Evolutionary conservation across 2,797 vertebrate species (phyloP), one percentile per base, ranked within the genome.

Genomic region (Hemibagrus guttatus): DNA sequence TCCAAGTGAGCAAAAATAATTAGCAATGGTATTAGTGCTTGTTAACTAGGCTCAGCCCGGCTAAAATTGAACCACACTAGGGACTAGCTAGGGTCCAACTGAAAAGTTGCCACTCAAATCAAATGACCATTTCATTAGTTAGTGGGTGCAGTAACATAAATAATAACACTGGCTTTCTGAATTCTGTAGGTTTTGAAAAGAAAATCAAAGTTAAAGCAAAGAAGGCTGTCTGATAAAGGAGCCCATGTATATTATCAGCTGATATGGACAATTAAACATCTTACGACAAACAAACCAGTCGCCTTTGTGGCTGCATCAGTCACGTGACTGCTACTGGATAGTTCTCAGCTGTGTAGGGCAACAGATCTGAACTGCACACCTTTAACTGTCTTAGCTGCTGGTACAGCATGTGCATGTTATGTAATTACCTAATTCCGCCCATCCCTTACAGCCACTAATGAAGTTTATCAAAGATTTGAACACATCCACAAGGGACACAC

Each of bases 401-500:
- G 54, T 84, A 86, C 49, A 31, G 75, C 61, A 66, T 58, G 54
- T 86, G 64, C 64, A 21, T 19, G 79, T 90, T 89, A 90, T 76
- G 63, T 88, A 91, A 89, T 87, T 52, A 26, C 19, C 74, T 85
- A 84, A 81, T 88, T 68, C 78, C 64, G 63, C 88, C 85, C 89
- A 86, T 87, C 81, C 86, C 87, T 81, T 85, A 26, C 87, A 83
- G 80, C 46, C 69, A 14, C 83, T 86, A 52, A 85, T 71, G 81
- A 89, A 84, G 83, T 84, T 69, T 81, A 72, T 80, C 75, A 46
- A 54, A 81, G 87, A 87, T 80, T 26, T 78, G 82, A 81, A 85
- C 75, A 88, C 72, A 5, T 90, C 83, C 87, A 71, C 81, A 88
- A 83, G 87, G 90, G 88, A 87, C 83, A 31, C 46, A 69, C 85